phyloP scores from a whole-genome alignment of 2,888 invertebrate genomes.

The Chrysolina haemoptera region DNA sequence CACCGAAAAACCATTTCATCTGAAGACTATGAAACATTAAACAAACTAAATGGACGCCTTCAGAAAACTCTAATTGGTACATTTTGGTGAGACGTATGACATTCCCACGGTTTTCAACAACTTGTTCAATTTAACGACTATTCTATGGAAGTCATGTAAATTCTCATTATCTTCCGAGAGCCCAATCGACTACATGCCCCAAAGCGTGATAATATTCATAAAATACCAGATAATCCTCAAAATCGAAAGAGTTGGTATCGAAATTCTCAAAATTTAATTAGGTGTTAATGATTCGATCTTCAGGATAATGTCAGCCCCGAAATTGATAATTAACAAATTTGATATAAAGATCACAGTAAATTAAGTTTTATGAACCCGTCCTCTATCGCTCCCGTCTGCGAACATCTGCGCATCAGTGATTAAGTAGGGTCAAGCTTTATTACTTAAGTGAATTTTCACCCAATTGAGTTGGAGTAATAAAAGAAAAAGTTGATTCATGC shows the following conservation, averaged over 20 bases:
- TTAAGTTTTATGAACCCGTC: conserved; percentile 23
- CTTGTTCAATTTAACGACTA: conserved; percentile 31
- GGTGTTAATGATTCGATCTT: conserved; percentile 26
- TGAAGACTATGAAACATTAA: too few relatives aligned
- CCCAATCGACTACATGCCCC: too few relatives aligned
- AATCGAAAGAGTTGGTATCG: not conserved
- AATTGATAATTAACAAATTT: conserved; percentile 48
- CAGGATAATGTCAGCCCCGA: conserved; percentile 32
- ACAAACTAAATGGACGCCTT: not conserved
- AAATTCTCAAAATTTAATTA: conserved; percentile 28
- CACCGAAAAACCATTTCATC: too few relatives aligned
- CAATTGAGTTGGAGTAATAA: conserved; percentile 18
- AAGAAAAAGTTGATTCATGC: conserved; percentile 36
- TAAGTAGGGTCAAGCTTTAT: conserved; percentile 26
- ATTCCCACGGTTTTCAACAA: conserved; percentile 15
- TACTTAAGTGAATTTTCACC: conserved; percentile 20
- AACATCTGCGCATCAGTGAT: conserved; percentile 27
- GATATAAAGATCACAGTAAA: conserved; percentile 41
- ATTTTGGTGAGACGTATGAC: not conserved
- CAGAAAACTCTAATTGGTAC: not conserved
- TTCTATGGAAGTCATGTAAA: not conserved
- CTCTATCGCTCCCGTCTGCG: conserved; percentile 24
- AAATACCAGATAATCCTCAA: conserved; percentile 9
- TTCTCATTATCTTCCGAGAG: not conserved
- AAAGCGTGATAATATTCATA: conserved; percentile 9